phyloP scores from a whole-genome alignment of 2,797 vertebrate species.

The Melanogrammus aeglefinus region DNA sequence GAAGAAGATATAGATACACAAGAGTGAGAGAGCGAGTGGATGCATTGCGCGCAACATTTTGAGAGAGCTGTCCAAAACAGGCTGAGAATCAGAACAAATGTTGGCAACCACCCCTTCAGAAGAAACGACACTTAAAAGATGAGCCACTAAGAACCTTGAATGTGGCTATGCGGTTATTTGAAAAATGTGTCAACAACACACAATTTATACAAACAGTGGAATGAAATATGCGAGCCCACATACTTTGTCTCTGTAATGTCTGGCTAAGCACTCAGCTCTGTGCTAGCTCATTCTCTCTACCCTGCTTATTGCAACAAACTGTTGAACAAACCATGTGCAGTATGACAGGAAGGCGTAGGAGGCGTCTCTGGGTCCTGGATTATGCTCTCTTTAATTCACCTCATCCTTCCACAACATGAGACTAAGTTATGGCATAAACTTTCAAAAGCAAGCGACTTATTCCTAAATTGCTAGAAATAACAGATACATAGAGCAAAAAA shows the following conservation, averaged over 20 bases:
- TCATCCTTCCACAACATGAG: not conserved
- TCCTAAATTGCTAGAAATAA: not conserved
- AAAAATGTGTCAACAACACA: not conserved
- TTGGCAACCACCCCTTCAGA: not conserved
- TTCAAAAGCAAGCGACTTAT: conserved; percentile 57
- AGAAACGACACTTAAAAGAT: too few relatives aligned
- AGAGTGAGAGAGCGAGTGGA: not conserved
- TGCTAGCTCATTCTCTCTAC: not conserved
- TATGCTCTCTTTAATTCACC: not conserved
- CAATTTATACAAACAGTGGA: not conserved
- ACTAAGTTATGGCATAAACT: conserved; percentile 45
- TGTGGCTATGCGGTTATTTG: not conserved
- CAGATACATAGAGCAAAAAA: not conserved
- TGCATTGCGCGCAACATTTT: not conserved
- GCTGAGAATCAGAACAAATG: not conserved
- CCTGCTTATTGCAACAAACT: conserved; percentile 32
- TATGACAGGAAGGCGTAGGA: conserved; percentile 8
- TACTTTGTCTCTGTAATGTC: not conserved
- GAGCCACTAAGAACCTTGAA: not conserved
- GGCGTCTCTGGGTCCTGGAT: not conserved
- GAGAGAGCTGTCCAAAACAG: not conserved
- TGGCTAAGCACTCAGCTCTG: not conserved
- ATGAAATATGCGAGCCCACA: not conserved
- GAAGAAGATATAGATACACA: not conserved
- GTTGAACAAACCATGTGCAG: conserved; percentile 30